These are phyloP conservation scores for Colletes latitarsis DNA, from an alignment of 1,140 invertebrate genomes.

Conservation along the genomic window DNA sequence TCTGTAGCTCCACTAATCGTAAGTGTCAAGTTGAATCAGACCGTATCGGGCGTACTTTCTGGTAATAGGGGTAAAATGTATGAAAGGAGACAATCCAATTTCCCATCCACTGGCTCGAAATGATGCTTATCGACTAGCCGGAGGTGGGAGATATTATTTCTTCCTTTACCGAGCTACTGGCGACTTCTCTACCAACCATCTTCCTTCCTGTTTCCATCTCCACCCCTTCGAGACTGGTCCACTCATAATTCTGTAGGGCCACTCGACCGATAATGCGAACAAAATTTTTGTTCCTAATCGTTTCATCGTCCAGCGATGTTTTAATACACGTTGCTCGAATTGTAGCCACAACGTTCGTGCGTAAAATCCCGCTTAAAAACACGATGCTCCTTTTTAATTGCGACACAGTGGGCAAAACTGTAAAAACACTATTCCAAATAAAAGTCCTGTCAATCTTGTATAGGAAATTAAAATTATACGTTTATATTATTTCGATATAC, in stretches of 20 bases:
- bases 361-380: no score
- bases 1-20: conserved; percentile 52
- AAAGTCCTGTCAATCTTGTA: no score
- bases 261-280: conserved; percentile 26
- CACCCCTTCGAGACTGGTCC: background rate
- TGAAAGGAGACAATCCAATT: conserved; percentile 73
- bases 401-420: no score
- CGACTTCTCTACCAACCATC: background rate
- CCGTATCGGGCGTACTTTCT: conserved; percentile 24
- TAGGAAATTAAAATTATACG: no score
- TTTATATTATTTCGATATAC: no score
- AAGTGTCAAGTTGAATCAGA: conserved; percentile 48
- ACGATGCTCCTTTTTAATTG: no score
- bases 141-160: conserved; percentile 61
- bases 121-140: conserved; percentile 62
- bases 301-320: conserved; percentile 33
- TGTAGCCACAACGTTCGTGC: background rate
- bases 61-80: conserved; percentile 63
- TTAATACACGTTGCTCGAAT: background rate
- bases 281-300: conserved; percentile 48
- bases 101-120: conserved; percentile 55
- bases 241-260: conserved; percentile 41
- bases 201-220: background rate
- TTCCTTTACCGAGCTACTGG: conserved; percentile 25
- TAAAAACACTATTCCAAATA: no score